Evolutionary conservation across 2,797 vertebrate genomes (phyloP), one percentile per base, ranked within the genome.

Genomic region (Peromyscus aztecus): DNA sequence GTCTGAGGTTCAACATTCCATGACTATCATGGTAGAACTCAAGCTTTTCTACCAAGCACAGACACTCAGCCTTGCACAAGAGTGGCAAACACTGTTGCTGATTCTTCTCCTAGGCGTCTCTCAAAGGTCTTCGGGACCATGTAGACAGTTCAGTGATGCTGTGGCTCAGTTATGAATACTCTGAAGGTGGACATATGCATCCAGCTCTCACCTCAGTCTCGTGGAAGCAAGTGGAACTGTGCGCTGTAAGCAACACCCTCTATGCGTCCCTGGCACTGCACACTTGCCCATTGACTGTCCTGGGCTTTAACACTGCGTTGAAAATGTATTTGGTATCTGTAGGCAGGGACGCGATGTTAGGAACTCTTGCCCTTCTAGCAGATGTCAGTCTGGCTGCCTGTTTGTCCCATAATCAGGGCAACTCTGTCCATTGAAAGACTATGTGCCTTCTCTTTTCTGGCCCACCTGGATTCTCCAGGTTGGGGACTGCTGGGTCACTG

Each of bases 211-310:
- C 99, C 99, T 96, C 99, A 98, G 98, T 97, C 99, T 99, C 99
- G 98, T 99, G 99, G 98, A 99, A 99, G 98, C 99, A 99, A 98
- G 99, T 98, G 95, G 99, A 99, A 92, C 99, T 98, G 0, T 99
- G 99, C 96, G 31, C 98, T 99, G 97, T 99, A 99, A 99, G 99
- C 97, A 99, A 98, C 96, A 99, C 99, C 98, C 97, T 99, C 99
- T 98, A 99, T 99, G 98, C 99, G 99, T 97, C 99, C 99, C 97
- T 98, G 99, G 99, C 97, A 99, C 98, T 98, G 97, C 97, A 99
- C 99, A 61, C 98, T 98, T 93, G 98, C 99, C 94, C 99, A 99
- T 98, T 99, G 99, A 6, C 99, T 98, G 46, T 99, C 99, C 96
- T 99, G 98, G 98, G 4, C 40, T 49, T 65, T 59, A 49, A 14